Conservation (phyloP, 2,113 vertebrate species). For the Scatophagus argus region DNA sequence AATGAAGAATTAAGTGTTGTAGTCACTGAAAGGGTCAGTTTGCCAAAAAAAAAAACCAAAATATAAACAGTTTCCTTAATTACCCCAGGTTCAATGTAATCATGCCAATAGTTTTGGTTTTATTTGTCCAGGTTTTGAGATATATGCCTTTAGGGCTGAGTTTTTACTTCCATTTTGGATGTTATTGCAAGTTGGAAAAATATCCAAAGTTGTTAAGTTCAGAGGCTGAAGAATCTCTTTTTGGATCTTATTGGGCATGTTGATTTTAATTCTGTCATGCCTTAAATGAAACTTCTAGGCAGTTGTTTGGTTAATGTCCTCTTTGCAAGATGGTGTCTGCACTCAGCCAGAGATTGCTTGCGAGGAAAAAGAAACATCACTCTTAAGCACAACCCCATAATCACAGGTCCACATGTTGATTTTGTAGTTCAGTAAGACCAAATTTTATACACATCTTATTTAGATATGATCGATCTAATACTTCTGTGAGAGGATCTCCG, state of each 20-base stretch:
- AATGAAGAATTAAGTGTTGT: slow-evolving; percentile 20
- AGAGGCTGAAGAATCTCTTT: not conserved
- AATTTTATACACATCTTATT: not conserved
- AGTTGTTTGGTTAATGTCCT: not conserved
- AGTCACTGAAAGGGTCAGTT: slow-evolving; percentile 42
- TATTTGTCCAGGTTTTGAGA: not conserved
- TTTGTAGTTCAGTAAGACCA: not conserved
- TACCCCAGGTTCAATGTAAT: slow-evolving; percentile 3
- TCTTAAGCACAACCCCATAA: not conserved
- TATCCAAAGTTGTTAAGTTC: slow-evolving; percentile 5
- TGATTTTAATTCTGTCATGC: slow-evolving; percentile 13
- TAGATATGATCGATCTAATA: not conserved
- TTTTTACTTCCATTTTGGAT: slow-evolving; percentile 10
- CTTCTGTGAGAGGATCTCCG: not conserved
- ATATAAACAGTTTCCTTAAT: slow-evolving; percentile 15
- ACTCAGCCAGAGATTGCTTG: not conserved
- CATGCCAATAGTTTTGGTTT: slow-evolving; percentile 19
- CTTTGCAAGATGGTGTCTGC: not conserved
- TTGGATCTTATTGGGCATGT: not conserved
- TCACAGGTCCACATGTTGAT: not conserved
- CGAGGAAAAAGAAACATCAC: not conserved
- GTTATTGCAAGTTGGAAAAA: not conserved
- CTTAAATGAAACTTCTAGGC: not conserved
- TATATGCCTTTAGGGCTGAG: not conserved
- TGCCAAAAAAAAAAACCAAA: not conserved